Conservation (phyloP, 2,797 vertebrate genomes). For the Liparis tanakae region DNA sequence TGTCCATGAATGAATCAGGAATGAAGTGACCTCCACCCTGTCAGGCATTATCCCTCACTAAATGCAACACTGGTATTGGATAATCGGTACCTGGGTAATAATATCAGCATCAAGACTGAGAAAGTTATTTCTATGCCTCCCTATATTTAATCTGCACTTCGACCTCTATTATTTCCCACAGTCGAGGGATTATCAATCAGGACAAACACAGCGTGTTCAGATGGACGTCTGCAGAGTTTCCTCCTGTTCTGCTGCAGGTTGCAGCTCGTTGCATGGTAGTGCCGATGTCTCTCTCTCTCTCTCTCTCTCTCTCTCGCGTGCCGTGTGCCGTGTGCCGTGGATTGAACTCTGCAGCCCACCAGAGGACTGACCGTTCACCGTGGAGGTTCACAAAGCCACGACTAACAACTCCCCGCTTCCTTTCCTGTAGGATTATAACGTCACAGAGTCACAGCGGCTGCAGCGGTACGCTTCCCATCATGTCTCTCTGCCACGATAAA, state of each 20-base stretch:
- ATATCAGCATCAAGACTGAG: background rate
- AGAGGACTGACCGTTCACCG: constrained; percentile 28
- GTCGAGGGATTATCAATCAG: background rate
- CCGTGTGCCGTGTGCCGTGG: constrained; percentile 62
- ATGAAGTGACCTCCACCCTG: background rate
- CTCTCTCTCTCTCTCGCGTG: constrained; percentile 51
- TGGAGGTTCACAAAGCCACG: constrained; percentile 19
- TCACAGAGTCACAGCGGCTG: constrained; percentile 19
- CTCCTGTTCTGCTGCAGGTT: constrained; percentile 30
- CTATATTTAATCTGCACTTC: background rate
- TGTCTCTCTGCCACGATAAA: constrained; percentile 25
- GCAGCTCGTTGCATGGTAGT: constrained; percentile 44
- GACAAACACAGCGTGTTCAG: constrained; percentile 33
- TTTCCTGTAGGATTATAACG: constrained; percentile 56
- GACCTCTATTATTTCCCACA: background rate
- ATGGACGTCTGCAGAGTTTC: constrained; percentile 36
- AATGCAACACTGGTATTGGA: background rate
- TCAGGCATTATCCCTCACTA: background rate
- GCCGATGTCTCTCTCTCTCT: constrained; percentile 29
- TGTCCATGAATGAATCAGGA: background rate
- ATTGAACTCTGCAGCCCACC: constrained; percentile 23
- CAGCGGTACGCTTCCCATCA: constrained; percentile 3
- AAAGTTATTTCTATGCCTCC: background rate
- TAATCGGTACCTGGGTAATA: background rate
- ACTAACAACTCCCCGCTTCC: constrained; percentile 37